phyloP scores from a whole-genome alignment of 2,888 invertebrate genomes.

The Myopa testacea region DNA sequence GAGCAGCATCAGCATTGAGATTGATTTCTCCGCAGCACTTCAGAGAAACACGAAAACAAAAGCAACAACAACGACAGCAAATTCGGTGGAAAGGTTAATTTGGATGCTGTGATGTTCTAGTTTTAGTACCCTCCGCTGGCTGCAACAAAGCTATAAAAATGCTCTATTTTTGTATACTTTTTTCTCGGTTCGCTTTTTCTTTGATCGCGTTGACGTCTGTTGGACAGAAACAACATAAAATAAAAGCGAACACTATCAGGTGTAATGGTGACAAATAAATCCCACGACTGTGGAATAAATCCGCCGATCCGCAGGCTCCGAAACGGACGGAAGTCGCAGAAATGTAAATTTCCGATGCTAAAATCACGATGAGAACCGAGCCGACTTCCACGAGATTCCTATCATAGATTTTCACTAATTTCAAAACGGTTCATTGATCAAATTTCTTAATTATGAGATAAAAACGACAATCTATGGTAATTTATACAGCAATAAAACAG shows the following conservation, averaged over 20 bases:
- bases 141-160: conserved; percentile 35
- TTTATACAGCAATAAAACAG: too few species aligned
- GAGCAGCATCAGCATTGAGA: conserved; percentile 37
- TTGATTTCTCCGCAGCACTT: conserved; percentile 19
- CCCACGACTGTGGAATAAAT: background rate
- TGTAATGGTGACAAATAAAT: background rate
- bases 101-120: conserved; percentile 61
- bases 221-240: background rate
- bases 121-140: conserved; percentile 58
- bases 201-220: background rate
- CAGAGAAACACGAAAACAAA: conserved; percentile 8
- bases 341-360: conserved; percentile 28
- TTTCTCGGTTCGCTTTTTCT: background rate
- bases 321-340: conserved; percentile 31
- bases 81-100: conserved; percentile 48
- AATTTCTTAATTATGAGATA: too few species aligned
- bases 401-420: background rate
- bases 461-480: too few species aligned
- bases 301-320: background rate
- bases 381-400: background rate
- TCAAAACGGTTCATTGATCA: too few species aligned
- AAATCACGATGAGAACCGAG: conserved; percentile 10
- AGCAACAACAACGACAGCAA: conserved; percentile 13
- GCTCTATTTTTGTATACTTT: background rate
- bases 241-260: background rate